A percentile compares a stretch with the other conserved stretches of the same genome.
Conservation (phyloP, 2,797 vertebrate species). For the Lacerta bilineata region DNA sequence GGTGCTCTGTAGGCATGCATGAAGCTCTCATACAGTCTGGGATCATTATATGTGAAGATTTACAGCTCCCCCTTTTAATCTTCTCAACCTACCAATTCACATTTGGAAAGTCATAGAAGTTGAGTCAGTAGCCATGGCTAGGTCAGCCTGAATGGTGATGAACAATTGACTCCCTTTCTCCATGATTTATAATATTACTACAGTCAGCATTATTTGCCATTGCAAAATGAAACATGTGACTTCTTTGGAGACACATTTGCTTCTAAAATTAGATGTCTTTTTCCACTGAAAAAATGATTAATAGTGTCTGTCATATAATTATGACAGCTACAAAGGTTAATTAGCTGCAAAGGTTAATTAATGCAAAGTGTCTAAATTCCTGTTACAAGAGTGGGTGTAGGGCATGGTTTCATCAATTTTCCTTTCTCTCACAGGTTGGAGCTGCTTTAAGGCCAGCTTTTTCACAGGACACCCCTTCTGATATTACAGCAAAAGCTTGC, state of each 20-base stretch:
- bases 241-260: background rate
- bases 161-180: background rate
- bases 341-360: background rate
- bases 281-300: background rate
- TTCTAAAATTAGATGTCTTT: background rate
- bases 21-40: background rate
- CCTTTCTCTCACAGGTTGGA: slow-evolving; percentile 87
- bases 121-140: background rate
- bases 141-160: background rate
- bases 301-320: background rate
- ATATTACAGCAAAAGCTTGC: slow-evolving; percentile 98
- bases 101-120: background rate
- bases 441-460: slow-evolving; percentile 97
- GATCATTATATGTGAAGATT: slow-evolving; percentile 16
- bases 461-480: slow-evolving; percentile 98
- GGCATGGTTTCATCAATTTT: background rate
- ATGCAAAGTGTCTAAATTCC: background rate
- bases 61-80: background rate
- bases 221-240: background rate
- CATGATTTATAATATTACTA: background rate
- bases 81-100: background rate
- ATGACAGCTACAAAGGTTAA: background rate
- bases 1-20: background rate
- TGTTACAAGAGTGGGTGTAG: background rate
- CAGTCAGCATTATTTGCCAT: background rate